Evolutionary conservation across 2,113 vertebrate genomes (phyloP).

Genomic region (Elgaria multicarinata): DNA sequence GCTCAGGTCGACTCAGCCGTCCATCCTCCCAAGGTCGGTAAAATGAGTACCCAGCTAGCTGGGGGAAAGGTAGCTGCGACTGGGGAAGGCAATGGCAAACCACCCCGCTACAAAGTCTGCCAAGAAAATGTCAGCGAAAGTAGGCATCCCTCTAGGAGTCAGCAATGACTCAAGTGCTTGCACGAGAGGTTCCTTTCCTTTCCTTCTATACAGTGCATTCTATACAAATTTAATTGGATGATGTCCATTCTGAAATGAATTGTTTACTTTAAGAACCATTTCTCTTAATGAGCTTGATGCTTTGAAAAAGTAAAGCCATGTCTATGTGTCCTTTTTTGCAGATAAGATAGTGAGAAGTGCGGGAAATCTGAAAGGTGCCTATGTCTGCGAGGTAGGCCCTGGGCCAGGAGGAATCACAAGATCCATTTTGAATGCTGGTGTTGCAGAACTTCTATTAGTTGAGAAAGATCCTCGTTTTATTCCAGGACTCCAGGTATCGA

Average conservation of each 20-base stretch:
- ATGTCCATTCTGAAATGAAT: constrained; percentile 45
- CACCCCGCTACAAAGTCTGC: too few species aligned
- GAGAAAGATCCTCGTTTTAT: constrained; percentile 96
- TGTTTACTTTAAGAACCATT: constrained; percentile 11
- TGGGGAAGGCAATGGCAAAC: too few species aligned
- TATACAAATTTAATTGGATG: constrained; percentile 4
- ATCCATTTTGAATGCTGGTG: constrained; percentile 88
- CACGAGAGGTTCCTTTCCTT: too few species aligned
- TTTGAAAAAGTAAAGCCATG: constrained; percentile 25
- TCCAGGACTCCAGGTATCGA: constrained; percentile 90
- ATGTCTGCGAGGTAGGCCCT: constrained; percentile 96
- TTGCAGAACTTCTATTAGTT: constrained; percentile 88
- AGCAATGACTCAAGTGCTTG: too few species aligned
- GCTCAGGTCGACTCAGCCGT: too few species aligned
- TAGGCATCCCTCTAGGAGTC: too few species aligned
- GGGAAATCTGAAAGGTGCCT: constrained; percentile 81
- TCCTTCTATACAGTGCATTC: accelerated
- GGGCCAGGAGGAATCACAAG: constrained; percentile 96
- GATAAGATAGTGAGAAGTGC: constrained; percentile 95
- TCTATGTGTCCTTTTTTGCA: constrained; percentile 72
- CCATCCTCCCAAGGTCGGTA: too few species aligned
- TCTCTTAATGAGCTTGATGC: constrained; percentile 33
- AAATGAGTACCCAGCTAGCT: too few species aligned
- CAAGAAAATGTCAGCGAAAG: too few species aligned
- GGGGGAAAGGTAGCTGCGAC: too few species aligned